phyloP scores from a whole-genome alignment of 53 echinoderm and acorn worm genomes.

The Apostichopus leukothele region DNA sequence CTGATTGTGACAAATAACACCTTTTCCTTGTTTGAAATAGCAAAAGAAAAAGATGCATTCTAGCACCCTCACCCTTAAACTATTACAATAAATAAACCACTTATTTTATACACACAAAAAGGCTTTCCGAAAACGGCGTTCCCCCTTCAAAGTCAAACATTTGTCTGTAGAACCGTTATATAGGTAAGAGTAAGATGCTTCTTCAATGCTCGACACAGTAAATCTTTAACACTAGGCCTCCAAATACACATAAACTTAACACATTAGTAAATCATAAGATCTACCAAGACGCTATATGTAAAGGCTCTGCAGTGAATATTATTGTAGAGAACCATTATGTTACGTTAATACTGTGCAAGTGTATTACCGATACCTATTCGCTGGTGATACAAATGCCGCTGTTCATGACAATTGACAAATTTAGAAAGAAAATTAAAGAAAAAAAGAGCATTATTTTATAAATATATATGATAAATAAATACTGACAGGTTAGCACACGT shows the following conservation, averaged over 20 bases:
- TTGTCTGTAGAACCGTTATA: not conserved
- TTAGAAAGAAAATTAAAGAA: not conserved
- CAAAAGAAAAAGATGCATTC: not conserved
- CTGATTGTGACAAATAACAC: not conserved
- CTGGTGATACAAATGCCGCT: no score
- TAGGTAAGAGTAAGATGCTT: not conserved
- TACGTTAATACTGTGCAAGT: not conserved
- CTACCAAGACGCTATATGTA: not conserved
- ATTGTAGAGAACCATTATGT: not conserved
- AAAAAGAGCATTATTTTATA: slow-evolving; percentile 1
- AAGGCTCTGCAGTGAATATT: not conserved
- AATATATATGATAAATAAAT: slow-evolving; percentile 14
- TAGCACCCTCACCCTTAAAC: no score
- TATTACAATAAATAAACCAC: no score
- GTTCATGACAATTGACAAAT: not conserved
- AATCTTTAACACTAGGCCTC: not conserved
- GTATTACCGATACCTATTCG: not conserved
- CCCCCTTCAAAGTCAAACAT: not conserved
- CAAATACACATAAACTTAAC: not conserved
- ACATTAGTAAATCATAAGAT: not conserved
- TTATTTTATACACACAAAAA: no score
- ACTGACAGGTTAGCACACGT: not conserved
- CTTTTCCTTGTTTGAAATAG: not conserved
- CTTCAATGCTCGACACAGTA: not conserved
- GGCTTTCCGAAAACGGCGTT: not conserved